Base-by-base conservation (phyloP, 2,888 invertebrate species). In the Cartodere bifasciata region DNA sequence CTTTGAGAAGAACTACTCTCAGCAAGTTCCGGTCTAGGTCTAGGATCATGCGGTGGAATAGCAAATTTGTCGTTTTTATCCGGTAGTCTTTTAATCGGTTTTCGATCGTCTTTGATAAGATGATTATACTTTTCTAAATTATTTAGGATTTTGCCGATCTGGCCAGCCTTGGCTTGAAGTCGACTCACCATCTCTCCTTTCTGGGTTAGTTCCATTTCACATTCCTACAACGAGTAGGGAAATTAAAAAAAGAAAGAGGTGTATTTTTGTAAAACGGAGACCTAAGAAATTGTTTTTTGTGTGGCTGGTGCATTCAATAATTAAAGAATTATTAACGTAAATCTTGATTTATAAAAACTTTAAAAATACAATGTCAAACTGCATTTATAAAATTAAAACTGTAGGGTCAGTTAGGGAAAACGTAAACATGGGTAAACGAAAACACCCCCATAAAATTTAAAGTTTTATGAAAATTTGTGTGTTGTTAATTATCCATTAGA, bases 121-220 rank as follows among this genome's bases (percentile, higher is more conserved):
- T 79, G 75, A 62, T 80, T 81, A 63, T 79, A 83, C 66, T 82
- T 85, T 68, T 88, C 86, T 57, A 90, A 72, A 65, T 86, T 87
- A 67, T 78, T 78, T 49, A 90, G 75, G 60, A 90, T 83, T 70
- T 85, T 83, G 65, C 90, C 88, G 64, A 94, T 90, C 65, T 91
- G 90, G 57, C 84, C 83, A 49, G 91, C 90, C 70, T 92, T 94
- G 53, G 81, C 82, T 65, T 94, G 94, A 49, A 94, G 79, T 52
- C 90, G 81, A 60, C 83, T 80, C 52, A 94, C 91, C 77, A 91
- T 80, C 67, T 91, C 88, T 51, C 88, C 90, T 64, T 94, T 94
- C 70, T 92, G 88, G 53, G 90, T 90, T 61, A 94, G 71, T 63
- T 91, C 88, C 68, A 78, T 75, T 68, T 94, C 92, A 70, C 88